Base-by-base conservation (phyloP, 2,888 invertebrate genomes). In the Troides aeacus region DNA sequence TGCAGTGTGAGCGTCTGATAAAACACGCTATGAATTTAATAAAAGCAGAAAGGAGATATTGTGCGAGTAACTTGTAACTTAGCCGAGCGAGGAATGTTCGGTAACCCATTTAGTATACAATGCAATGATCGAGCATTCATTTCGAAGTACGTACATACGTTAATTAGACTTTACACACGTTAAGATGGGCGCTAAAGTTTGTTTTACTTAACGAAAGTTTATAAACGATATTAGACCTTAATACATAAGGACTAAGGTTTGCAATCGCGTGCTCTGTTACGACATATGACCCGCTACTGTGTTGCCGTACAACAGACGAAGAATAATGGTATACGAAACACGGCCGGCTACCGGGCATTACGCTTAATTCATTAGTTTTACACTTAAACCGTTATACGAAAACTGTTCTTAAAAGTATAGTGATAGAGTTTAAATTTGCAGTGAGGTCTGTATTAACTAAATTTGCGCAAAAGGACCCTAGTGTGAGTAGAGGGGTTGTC, bases 321-420 rank as follows among this genome's bases (percentile, higher is more conserved):
- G 84, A 88, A 86, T 87, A 86, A 87, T 86, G 82, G 81, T 81
- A 81, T 78, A 89, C 86, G 85, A 88, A 88, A 86, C 83, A 84
- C 83, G 79, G 79, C 81, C 85, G 86, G 87, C 87, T 88, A 85
- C 86, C 82, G 83, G 84, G 87, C 86, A 87, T 89, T 87, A 85
- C 84, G 87, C 85, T 82, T 89, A 90, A 89, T 91, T 89, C 92
- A 90, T 92, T 90, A 90, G 90, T 90, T 88, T 89, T 87, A 89
- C 84, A 86, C 82, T 76, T 71, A 62, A 60, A 30, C 18, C 4
- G n/a, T 64, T 71, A 77, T 39, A 12, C 58, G 0, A 79, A 77
- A 78, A 53, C 53, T 24, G 71, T 79, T 80, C 68, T 61, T 82
- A 79, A 36, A 2, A 0, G 0, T 1, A 0, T 5, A 0, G 0